A percentile compares a stretch with the other conserved stretches of the same genome.
These are phyloP conservation scores for Verasper variegatus DNA, from an alignment of 2,113 vertebrate species.

Conservation along the genomic window DNA sequence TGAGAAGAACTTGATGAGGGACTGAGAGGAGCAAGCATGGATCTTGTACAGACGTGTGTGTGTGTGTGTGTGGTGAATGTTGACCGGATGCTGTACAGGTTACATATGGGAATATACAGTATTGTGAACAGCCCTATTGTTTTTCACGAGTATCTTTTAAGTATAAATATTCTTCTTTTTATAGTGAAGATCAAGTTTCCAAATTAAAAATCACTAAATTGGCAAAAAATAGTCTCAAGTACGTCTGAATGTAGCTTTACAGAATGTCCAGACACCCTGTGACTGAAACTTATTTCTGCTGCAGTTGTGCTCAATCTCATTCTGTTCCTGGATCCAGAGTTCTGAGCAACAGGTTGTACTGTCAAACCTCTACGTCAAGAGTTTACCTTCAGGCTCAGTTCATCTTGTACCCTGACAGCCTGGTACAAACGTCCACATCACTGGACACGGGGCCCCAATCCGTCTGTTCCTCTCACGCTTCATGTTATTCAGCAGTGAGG, in stretches of 20 bases:
- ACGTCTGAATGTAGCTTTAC: no score
- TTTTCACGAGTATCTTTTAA: no score
- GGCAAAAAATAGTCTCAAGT: neutral
- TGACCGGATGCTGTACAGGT: no score
- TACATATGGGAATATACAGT: no score
- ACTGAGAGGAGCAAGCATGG: slow-evolving; percentile 17
- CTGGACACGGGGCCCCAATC: neutral
- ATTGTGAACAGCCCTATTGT: no score
- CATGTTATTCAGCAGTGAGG: neutral
- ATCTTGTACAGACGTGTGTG: slow-evolving; percentile 7
- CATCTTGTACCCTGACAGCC: neutral
- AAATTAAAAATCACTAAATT: no score
- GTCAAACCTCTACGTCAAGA: neutral
- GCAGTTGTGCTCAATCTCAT: neutral
- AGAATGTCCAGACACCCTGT: no score
- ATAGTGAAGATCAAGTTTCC: no score
- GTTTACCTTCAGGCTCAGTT: neutral
- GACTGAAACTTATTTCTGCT: slow-evolving; percentile 4
- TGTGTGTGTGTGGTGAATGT: slow-evolving; percentile 2
- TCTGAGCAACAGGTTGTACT: neutral
- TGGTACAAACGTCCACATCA: neutral
- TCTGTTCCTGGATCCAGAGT: slow-evolving; percentile 3
- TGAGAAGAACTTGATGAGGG: slow-evolving; percentile 23
- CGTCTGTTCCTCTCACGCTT: neutral
- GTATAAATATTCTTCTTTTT: no score